phyloP scores from a whole-genome alignment of 2,888 invertebrate species.

The Anodontia alba region DNA sequence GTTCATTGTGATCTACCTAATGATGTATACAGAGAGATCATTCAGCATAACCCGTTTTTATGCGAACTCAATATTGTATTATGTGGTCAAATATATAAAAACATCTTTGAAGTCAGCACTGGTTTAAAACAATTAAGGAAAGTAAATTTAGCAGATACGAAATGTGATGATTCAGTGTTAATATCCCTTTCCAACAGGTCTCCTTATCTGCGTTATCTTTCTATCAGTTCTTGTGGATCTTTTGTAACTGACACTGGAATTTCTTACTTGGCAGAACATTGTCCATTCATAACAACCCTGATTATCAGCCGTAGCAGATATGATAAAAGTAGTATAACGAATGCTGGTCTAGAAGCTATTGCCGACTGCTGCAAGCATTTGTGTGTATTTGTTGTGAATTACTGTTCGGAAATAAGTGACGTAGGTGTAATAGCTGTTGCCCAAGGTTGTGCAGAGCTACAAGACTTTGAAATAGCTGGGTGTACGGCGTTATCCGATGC shows the following conservation, averaged over 20 bases:
- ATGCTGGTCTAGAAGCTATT: conserved; percentile 37
- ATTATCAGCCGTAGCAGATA: conserved; percentile 45
- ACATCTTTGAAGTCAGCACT: not conserved
- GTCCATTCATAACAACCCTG: conserved; percentile 48
- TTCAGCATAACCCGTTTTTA: not conserved
- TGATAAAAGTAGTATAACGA: conserved; percentile 39
- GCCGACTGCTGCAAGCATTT: conserved; percentile 45
- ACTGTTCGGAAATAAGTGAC: conserved; percentile 64
- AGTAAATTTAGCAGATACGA: conserved; percentile 28
- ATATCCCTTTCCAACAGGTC: conserved; percentile 20
- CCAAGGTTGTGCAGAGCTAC: conserved; percentile 44
- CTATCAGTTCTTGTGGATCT: conserved; percentile 42
- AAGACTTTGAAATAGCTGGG: conserved; percentile 56
- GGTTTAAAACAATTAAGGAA: not conserved
- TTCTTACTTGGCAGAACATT: conserved; percentile 45
- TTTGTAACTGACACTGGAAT: conserved; percentile 62
- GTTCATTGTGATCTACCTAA: not conserved
- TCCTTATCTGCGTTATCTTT: conserved; percentile 23
- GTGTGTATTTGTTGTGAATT: conserved; percentile 45
- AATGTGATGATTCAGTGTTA: conserved; percentile 28
- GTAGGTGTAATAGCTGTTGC: conserved; percentile 58
- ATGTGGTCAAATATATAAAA: not conserved
- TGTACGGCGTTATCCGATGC: conserved; percentile 65
- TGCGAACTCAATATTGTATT: not conserved
- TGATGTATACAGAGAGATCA: not conserved